Base-by-base conservation (phyloP, 2,888 invertebrate species). In the Coenonympha glycerion region DNA sequence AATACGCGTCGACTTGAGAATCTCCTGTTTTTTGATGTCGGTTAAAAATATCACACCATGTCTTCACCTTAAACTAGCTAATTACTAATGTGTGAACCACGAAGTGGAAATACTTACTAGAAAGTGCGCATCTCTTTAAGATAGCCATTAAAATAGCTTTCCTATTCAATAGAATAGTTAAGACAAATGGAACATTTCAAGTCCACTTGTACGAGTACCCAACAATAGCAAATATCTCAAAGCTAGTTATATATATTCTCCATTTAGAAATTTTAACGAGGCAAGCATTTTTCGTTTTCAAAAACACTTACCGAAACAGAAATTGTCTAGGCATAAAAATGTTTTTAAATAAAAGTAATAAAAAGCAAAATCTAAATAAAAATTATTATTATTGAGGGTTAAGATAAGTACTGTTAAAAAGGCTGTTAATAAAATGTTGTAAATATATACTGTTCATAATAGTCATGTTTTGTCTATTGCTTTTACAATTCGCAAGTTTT, bases 91-190 rank as follows among this genome's bases (percentile, higher is more conserved):
- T 30, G 21, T 33, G 36, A 36, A 33, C 41, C 22, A 18, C 39
- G 41, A 49, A 51, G 52, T 44, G 54, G 52, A 56, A 54, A 52
- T 31, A 37, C 28, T 26, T 31, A 37, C 28, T 26, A 49, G 54
- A 54, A 54, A 51, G 52, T 45, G 37, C 16, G 26, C 46, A 37
- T 42, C 45, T 37, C 48, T 48, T 44, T 22, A 44, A 40, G 28
- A 6, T 15, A 15, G n/a, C n/a, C n/a, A 51, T 48, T 41, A 51
- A 46, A 24, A 42, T 49, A 47, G 47, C 46, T 37, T 42, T 49
- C 36, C 46, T 52, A 26, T 33, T 49, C 40, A 28, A 36, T 49
- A 46, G 24, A 28, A 36, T 49, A 46, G 24, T 16, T 34, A 21
- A 37, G 37, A 42, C 37, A 40, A 48, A 44, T 46, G 9, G 33